phyloP scores from a whole-genome alignment of 2,797 vertebrate genomes.

The Florisuga fusca region DNA sequence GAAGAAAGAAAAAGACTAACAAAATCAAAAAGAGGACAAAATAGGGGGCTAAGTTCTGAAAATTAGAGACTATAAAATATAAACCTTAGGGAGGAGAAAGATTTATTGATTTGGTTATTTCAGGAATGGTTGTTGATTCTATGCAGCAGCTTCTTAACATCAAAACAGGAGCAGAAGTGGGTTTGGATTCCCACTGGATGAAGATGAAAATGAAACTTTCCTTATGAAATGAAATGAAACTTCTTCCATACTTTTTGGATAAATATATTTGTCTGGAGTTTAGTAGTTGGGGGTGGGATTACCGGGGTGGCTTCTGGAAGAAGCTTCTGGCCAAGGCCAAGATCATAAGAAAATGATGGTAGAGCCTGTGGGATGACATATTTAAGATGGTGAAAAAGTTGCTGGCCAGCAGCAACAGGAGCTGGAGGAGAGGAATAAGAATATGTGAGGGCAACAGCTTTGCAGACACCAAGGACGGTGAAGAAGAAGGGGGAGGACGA shows the following conservation, averaged over 20 bases:
- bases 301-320: neutral
- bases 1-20: neutral
- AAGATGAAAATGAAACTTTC: neutral
- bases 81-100: neutral
- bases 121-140: neutral
- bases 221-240: no score
- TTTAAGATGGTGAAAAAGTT: neutral
- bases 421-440: neutral
- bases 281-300: neutral
- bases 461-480: neutral
- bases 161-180: neutral
- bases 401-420: neutral
- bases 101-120: neutral
- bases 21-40: neutral
- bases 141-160: neutral
- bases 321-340: neutral
- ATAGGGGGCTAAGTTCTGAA: neutral
- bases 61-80: neutral
- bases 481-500: neutral
- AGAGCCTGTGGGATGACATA: fast-evolving
- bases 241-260: neutral
- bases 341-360: fast-evolving
- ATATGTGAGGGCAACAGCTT: neutral
- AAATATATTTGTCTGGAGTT: neutral
- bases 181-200: neutral